phyloP scores from a whole-genome alignment of 2,888 invertebrate species.

The Aradus depressus region DNA sequence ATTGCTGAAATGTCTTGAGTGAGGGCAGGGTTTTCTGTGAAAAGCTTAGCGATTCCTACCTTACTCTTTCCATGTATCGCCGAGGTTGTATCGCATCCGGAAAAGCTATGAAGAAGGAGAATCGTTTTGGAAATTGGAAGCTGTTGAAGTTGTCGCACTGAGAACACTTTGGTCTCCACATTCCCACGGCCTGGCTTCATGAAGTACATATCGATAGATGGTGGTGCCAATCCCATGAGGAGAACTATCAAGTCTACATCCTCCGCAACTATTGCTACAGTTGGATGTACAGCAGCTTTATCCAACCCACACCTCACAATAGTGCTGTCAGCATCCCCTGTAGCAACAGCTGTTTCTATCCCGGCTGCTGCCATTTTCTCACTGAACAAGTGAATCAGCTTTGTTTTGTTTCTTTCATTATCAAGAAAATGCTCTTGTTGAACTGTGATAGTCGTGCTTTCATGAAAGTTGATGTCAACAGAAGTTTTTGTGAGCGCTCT shows the following conservation, averaged over 20 bases:
- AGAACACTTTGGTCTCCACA: not conserved
- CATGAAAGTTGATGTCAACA: slow-evolving; percentile 16
- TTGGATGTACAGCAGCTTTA: slow-evolving; percentile 15
- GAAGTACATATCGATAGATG: not conserved
- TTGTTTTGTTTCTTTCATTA: slow-evolving; percentile 26
- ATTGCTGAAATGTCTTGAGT: slow-evolving; percentile 1
- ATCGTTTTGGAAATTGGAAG: slow-evolving; percentile 1
- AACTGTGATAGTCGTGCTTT: slow-evolving; percentile 18
- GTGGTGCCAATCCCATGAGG: not conserved
- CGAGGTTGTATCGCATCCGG: too few species aligned
- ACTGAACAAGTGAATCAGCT: slow-evolving; percentile 11
- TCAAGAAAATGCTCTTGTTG: slow-evolving; percentile 23
- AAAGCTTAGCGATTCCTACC: too few species aligned
- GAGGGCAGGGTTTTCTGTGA: not conserved
- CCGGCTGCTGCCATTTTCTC: slow-evolving; percentile 24
- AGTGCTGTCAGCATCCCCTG: slow-evolving; percentile 27
- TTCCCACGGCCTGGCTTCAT: slow-evolving; percentile 9
- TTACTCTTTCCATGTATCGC: slow-evolving; percentile 2
- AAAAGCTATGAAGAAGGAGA: slow-evolving; percentile 2
- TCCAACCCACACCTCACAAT: slow-evolving; percentile 26
- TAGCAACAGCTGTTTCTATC: slow-evolving; percentile 27
- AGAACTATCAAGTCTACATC: slow-evolving; percentile 13
- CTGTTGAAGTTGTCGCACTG: not conserved
- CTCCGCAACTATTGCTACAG: slow-evolving; percentile 1
- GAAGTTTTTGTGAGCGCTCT: slow-evolving; percentile 23